phyloP scores from a whole-genome alignment of 2,113 vertebrate genomes.

The Oncorhynchus keta region DNA sequence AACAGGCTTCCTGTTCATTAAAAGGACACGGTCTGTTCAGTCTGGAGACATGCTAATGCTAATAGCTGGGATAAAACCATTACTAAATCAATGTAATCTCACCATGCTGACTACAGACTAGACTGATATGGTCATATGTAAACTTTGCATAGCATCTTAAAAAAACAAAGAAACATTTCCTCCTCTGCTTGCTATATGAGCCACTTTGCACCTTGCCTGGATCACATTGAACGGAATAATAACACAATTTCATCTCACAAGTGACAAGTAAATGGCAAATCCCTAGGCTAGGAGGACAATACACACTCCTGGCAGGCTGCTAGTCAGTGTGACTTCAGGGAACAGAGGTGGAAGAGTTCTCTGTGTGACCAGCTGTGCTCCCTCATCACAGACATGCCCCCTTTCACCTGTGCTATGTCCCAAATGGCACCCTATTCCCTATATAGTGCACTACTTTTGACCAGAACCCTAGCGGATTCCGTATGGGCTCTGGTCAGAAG shows the following conservation, averaged over 20 bases:
- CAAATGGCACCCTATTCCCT: background rate
- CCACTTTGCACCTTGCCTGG: background rate
- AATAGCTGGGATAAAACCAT: background rate
- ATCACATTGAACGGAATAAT: background rate
- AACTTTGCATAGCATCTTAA: background rate
- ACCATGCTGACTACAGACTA: background rate
- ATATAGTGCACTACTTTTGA: too few relatives aligned
- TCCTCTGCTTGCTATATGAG: background rate
- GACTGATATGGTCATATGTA: too few relatives aligned
- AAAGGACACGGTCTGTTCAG: background rate
- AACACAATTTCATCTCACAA: background rate
- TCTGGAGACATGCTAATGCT: background rate
- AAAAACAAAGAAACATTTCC: background rate
- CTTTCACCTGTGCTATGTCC: background rate
- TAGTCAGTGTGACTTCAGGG: background rate
- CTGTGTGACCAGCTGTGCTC: constrained; percentile 4
- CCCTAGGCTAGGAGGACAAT: background rate
- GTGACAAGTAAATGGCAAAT: background rate
- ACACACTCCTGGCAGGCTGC: background rate
- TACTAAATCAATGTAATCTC: background rate
- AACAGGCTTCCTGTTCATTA: background rate
- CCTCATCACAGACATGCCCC: background rate
- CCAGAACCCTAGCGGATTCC: too few relatives aligned
- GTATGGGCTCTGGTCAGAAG: too few relatives aligned
- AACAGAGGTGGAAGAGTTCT: background rate